Conservation (phyloP, 2,113 vertebrate genomes). For the Xenopus laevis region DNA sequence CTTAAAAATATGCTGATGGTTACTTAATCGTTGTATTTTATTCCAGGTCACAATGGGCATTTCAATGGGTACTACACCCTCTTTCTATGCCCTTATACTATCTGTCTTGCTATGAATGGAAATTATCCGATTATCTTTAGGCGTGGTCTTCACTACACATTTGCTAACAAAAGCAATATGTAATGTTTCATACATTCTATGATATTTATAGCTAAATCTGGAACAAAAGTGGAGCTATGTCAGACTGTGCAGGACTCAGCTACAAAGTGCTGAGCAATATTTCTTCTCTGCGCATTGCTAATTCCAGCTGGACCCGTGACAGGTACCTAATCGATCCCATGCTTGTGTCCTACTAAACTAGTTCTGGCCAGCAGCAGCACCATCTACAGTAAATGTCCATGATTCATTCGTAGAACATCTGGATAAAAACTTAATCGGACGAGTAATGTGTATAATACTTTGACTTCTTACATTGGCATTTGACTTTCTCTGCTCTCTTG, state of each 20-base stretch:
- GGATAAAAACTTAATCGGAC: not conserved
- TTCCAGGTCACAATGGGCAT: too few species aligned
- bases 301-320: conserved; percentile 5
- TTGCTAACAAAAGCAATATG: not conserved
- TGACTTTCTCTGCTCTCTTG: too few species aligned
- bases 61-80: too few species aligned
- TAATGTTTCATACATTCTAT: not conserved
- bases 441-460: too few species aligned
- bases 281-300: not conserved
- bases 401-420: conserved; percentile 11
- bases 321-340: conserved; percentile 11
- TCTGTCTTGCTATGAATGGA: too few species aligned
- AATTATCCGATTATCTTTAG: too few species aligned
- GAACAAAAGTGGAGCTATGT: not conserved
- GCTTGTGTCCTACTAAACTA: not conserved
- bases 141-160: not conserved
- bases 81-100: too few species aligned
- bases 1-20: too few species aligned
- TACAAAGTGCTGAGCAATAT: not conserved
- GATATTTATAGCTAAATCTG: not conserved
- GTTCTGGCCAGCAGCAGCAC: not conserved
- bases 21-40: too few species aligned
- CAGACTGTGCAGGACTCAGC: not conserved
- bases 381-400: conserved; percentile 5
- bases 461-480: too few species aligned